Evolutionary conservation across 2,888 invertebrate species (phyloP).

Genomic region (Polia nebulosa): DNA sequence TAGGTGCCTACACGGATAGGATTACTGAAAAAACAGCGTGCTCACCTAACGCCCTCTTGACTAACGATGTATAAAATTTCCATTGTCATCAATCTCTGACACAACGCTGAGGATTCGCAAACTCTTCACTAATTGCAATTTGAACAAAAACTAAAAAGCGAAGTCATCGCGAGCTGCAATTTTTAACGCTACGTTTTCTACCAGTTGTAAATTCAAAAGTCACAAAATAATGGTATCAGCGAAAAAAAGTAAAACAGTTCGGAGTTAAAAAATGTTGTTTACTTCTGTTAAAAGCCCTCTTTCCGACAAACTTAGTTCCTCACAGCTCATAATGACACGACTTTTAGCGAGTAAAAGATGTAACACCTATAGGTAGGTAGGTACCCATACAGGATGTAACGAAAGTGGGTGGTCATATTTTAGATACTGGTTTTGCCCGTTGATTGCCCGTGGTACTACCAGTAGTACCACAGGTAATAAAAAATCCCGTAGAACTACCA

Average conservation of each 20-base stretch:
- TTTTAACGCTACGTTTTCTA: conserved; percentile 84
- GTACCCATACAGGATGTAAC: too few relatives aligned
- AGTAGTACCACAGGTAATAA: too few relatives aligned
- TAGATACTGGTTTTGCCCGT: too few relatives aligned
- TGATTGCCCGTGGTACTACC: too few relatives aligned
- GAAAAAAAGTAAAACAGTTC: conserved; percentile 61
- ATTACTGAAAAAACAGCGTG: conserved; percentile 88
- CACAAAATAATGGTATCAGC: conserved; percentile 69
- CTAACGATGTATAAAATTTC: conserved; percentile 91
- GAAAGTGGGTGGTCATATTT: too few relatives aligned
- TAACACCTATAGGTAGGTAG: neutral
- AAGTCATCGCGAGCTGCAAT: conserved; percentile 88
- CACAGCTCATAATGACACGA: conserved; percentile 38
- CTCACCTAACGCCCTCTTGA: conserved; percentile 88
- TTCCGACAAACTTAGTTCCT: conserved; percentile 36
- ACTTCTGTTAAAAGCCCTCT: conserved; percentile 47
- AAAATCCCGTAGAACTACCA: too few relatives aligned
- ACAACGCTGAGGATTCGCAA: conserved; percentile 89
- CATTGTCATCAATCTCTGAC: conserved; percentile 91
- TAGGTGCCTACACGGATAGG: conserved; percentile 81
- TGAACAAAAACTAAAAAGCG: conserved; percentile 90
- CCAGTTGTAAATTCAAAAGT: conserved; percentile 76
- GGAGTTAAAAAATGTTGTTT: conserved; percentile 59
- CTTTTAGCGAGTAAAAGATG: conserved; percentile 32
- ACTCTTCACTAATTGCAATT: conserved; percentile 91